phyloP scores from a whole-genome alignment of 2,797 vertebrate genomes.

The Arctocebus calabarensis region DNA sequence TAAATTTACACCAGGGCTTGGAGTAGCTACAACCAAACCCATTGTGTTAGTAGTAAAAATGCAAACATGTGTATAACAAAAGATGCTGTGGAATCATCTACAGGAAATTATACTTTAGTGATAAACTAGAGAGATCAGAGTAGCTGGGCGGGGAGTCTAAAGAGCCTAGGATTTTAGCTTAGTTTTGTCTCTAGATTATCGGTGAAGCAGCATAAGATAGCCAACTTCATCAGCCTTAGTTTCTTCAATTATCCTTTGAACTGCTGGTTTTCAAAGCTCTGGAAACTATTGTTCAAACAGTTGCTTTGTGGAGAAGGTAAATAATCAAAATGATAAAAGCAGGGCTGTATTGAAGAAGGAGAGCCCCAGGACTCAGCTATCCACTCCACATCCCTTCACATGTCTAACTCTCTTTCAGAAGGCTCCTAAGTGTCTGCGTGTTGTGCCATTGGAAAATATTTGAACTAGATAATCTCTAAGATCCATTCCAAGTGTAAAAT shows the following conservation, averaged over 20 bases:
- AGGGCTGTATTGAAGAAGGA: neutral
- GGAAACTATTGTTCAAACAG: neutral
- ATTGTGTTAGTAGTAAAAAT: neutral
- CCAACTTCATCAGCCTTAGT: neutral
- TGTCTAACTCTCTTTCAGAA: neutral
- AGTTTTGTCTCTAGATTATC: neutral
- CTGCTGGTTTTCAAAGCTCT: neutral
- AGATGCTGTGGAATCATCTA: neutral
- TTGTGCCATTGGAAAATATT: slow-evolving; percentile 55
- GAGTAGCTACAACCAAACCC: neutral
- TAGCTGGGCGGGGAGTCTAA: too few relatives aligned
- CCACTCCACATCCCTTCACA: neutral
- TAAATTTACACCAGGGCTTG: neutral
- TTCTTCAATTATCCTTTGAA: neutral
- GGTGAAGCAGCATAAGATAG: neutral
- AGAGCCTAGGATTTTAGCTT: neutral
- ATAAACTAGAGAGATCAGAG: neutral
- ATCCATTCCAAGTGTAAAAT: slow-evolving; percentile 45
- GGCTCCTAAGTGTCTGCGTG: slow-evolving; percentile 24
- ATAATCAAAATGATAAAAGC: neutral
- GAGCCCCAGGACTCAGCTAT: neutral
- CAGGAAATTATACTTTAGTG: neutral
- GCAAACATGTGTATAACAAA: neutral
- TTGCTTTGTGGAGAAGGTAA: slow-evolving; percentile 30
- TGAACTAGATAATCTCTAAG: slow-evolving; percentile 61